A percentile compares a stretch with the other conserved stretches of the same genome.
Conservation (phyloP, 2,888 invertebrate genomes). For the Hydraecia micacea region DNA sequence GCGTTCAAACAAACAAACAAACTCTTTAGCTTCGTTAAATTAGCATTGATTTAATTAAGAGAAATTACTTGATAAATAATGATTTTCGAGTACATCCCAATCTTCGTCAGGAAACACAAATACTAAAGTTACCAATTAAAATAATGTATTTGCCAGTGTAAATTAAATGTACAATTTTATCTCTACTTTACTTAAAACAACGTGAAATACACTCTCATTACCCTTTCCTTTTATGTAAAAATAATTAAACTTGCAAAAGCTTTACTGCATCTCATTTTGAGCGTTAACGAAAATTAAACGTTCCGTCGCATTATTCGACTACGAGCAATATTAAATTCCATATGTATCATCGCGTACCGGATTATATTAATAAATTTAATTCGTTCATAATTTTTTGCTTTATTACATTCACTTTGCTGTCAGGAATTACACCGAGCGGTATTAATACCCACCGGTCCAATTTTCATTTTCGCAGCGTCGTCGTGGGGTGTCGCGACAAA, state of each 20-base stretch:
- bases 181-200: conserved; percentile 23
- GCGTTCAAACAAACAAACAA: background rate
- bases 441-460: conserved; percentile 79
- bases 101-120: background rate
- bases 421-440: conserved; percentile 72
- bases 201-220: conserved; percentile 35
- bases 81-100: background rate
- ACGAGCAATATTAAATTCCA: conserved; percentile 63
- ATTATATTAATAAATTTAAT: conserved; percentile 74
- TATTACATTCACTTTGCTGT: conserved; percentile 74
- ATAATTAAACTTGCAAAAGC: conserved; percentile 50
- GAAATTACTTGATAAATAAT: background rate
- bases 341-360: conserved; percentile 55
- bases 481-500: conserved; percentile 74
- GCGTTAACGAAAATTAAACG: conserved; percentile 47
- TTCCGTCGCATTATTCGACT: conserved; percentile 44
- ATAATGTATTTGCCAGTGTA: background rate
- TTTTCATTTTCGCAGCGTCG: conserved; percentile 78
- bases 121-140: background rate
- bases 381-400: conserved; percentile 78
- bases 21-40: background rate
- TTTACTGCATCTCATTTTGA: conserved; percentile 54
- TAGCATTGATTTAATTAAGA: background rate
- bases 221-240: conserved; percentile 45
- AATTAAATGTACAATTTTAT: conserved; percentile 26